Conservation (phyloP, 1,140 invertebrate species). For the Pseudomyrmex concolor region DNA sequence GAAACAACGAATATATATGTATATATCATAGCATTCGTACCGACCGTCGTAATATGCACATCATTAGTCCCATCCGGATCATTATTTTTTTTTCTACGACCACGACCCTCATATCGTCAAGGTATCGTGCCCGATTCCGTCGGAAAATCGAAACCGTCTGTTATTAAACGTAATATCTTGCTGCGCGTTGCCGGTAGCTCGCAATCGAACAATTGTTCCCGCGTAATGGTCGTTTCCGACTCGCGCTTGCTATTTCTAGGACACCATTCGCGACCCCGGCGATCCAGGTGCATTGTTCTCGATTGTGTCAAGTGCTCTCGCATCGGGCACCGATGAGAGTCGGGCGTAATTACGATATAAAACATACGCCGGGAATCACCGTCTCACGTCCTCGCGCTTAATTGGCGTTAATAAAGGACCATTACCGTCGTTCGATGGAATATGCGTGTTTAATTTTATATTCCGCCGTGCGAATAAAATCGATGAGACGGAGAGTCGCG, state of each 20-base stretch:
- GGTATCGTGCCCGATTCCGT: neutral
- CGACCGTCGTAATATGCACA: neutral
- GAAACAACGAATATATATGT: neutral
- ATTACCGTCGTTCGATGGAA: neutral
- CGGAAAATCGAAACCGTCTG: conserved; percentile 25
- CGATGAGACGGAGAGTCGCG: neutral
- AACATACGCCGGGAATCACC: no score
- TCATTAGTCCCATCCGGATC: neutral
- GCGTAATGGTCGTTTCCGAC: conserved; percentile 31
- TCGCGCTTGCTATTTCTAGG: conserved; percentile 34
- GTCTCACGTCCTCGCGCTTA: neutral
- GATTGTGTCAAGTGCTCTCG: no score
- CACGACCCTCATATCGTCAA: neutral
- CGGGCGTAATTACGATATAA: no score
- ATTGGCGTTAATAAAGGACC: conserved; percentile 17
- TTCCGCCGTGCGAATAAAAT: neutral
- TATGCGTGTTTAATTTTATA: neutral
- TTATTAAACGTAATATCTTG: conserved; percentile 30
- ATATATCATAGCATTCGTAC: neutral
- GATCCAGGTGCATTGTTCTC: neutral
- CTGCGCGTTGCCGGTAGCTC: neutral
- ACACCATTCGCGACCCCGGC: neutral
- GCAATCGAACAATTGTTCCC: conserved; percentile 37
- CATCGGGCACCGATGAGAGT: no score
- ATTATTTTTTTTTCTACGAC: neutral